A percentile compares a stretch with the other conserved stretches of the same genome.
phyloP scores from a whole-genome alignment of 2,113 vertebrate genomes.

The Illadopsis cleaveri region DNA sequence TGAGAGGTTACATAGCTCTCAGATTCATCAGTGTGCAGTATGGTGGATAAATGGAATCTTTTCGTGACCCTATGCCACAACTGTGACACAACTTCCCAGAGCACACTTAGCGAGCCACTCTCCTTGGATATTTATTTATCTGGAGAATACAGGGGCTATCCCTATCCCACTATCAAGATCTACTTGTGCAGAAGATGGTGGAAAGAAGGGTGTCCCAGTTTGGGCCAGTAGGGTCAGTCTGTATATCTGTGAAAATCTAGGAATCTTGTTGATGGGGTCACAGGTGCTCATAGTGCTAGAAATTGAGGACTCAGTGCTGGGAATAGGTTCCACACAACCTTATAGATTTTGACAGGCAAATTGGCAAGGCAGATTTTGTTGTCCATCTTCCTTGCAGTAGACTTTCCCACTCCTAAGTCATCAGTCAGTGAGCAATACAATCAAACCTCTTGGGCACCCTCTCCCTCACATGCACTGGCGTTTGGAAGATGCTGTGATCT shows the following conservation, averaged over 20 bases:
- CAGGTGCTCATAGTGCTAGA: not conserved
- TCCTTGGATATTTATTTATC: not conserved
- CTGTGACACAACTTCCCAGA: not conserved
- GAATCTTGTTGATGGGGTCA: not conserved
- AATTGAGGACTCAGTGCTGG: rapidly evolving
- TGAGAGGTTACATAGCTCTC: not conserved
- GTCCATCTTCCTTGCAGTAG: not conserved
- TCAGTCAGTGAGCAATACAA: not conserved
- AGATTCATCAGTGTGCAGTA: not conserved
- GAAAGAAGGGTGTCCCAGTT: not conserved
- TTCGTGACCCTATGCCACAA: not conserved
- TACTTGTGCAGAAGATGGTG: not conserved
- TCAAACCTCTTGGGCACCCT: not conserved
- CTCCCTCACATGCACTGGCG: not conserved
- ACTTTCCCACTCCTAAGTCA: not conserved
- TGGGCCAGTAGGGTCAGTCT: not conserved
- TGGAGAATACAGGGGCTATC: not conserved
- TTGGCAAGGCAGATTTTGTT: not conserved
- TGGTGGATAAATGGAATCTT: not conserved
- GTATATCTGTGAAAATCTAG: not conserved
- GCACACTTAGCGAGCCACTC: not conserved
- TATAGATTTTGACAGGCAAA: not conserved
- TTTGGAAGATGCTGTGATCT: not conserved
- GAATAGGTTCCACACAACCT: not conserved
- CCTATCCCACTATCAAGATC: not conserved